Base-by-base conservation (phyloP, 2,888 invertebrate species). In the Stenodera caucasica region DNA sequence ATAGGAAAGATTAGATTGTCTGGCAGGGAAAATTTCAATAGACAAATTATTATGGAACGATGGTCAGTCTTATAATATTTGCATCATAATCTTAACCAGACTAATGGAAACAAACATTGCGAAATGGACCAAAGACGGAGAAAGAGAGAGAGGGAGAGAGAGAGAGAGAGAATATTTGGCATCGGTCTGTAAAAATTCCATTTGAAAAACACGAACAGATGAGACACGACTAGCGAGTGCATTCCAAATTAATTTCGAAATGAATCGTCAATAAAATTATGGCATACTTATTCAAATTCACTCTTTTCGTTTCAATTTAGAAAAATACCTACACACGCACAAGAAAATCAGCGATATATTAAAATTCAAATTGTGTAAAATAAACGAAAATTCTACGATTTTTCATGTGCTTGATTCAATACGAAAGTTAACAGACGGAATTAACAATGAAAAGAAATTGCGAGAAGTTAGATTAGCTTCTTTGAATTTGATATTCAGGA, bases 381-480 rank as follows among this genome's bases (percentile, higher is more conserved):
- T 60, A 53, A 57, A 54, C 54, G 40, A 21, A 40, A 18, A 60
- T 57, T 57, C 37, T 49, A 23, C n/a, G 29, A 35, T 40, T 54
- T 55, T 54, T 54, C 35, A 45, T 53, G 55, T 60, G 50, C 50
- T 57, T 53, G 12, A 57, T 53, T 57, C 32, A 21, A 50, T 50
- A 23, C 5, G 51, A 45, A 54, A 55, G 7, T 54, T 53, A 61
- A 56, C 59, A 57, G 52, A 55, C 57, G 53, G 60, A 60, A 64
- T 61, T 61, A 64, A 64, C 63, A 64, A 61, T 64, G 63, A 64
- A 64, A 64, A 58, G 58, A 58, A 64, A 61, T 58, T 61, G 63
- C 57, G 56, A 58, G 61, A 64, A 61, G 58, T 60, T 60, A 58
- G 60, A 64, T 64, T 64, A 64, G 60, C 55, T 64, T 37, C 51